phyloP scores from a whole-genome alignment of 2,797 vertebrate species.

The Muscicapa comitata region DNA sequence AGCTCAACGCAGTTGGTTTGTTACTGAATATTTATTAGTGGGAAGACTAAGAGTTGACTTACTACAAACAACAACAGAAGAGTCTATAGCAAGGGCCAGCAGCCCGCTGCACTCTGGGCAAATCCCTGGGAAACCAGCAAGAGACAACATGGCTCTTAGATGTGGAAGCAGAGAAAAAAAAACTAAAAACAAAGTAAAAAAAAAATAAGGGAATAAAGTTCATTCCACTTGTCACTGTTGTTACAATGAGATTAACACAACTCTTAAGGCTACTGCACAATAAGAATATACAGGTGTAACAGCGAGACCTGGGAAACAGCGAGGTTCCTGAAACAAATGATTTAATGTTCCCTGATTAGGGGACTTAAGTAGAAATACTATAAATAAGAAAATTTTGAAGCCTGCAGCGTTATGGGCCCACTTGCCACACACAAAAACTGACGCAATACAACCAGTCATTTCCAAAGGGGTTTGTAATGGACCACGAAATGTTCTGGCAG shows the following conservation, averaged over 20 bases:
- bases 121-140: conserved; percentile 62
- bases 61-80: conserved; percentile 68
- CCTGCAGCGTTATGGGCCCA: conserved; percentile 44
- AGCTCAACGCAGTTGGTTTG: conserved; percentile 70
- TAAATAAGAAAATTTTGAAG: conserved; percentile 58
- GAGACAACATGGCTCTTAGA: conserved; percentile 55
- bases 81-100: conserved; percentile 29
- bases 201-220: background rate
- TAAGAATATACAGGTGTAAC: conserved; percentile 45
- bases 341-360: background rate
- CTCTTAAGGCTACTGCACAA: conserved; percentile 66
- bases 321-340: conserved; percentile 12
- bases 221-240: conserved; percentile 53
- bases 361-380: conserved; percentile 50
- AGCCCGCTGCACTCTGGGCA: conserved; percentile 1
- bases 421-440: conserved; percentile 28
- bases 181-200: background rate
- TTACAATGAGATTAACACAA: conserved; percentile 57
- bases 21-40: conserved; percentile 70
- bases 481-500: conserved; percentile 9
- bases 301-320: conserved; percentile 43
- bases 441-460: conserved; percentile 29
- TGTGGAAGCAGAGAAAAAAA: background rate
- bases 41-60: conserved; percentile 70
- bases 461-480: conserved; percentile 51